Conservation (phyloP, 2,113 vertebrate genomes). For the Ptilorrhoa leucosticta region DNA sequence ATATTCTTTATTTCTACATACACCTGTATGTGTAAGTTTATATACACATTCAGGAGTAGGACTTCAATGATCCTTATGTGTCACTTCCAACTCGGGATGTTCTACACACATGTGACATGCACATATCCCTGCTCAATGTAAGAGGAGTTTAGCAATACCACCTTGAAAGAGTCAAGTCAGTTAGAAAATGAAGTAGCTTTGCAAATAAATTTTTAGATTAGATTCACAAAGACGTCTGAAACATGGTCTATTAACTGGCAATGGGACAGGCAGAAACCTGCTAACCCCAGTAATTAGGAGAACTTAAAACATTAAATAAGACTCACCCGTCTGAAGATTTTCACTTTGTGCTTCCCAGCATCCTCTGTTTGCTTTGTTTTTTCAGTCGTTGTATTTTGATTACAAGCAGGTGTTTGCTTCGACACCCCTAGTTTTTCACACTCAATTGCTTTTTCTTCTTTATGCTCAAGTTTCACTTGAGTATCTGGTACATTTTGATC, state of each 20-base stretch:
- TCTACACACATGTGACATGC: rapidly evolving
- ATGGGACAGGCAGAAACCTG: background rate
- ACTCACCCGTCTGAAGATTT: conserved; percentile 86
- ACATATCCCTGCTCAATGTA: background rate
- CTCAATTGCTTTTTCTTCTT: conserved; percentile 77
- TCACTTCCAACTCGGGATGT: background rate
- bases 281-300: background rate
- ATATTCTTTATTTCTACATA: background rate
- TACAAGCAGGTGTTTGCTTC: conserved; percentile 66
- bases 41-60: background rate
- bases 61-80: rapidly evolving
- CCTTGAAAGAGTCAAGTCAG: background rate
- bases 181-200: background rate
- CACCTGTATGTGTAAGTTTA: background rate
- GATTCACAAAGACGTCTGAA: background rate
- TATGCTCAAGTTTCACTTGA: conserved; percentile 67
- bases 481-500: conserved; percentile 65
- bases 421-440: conserved; percentile 72
- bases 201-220: background rate
- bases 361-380: conserved; percentile 67
- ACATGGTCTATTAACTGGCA: background rate
- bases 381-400: conserved; percentile 29
- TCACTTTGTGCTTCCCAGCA: conserved; percentile 75
- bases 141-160: background rate
- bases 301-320: background rate